Conservation (phyloP, 2,888 invertebrate genomes). For the Polydrusus tereticollis region DNA sequence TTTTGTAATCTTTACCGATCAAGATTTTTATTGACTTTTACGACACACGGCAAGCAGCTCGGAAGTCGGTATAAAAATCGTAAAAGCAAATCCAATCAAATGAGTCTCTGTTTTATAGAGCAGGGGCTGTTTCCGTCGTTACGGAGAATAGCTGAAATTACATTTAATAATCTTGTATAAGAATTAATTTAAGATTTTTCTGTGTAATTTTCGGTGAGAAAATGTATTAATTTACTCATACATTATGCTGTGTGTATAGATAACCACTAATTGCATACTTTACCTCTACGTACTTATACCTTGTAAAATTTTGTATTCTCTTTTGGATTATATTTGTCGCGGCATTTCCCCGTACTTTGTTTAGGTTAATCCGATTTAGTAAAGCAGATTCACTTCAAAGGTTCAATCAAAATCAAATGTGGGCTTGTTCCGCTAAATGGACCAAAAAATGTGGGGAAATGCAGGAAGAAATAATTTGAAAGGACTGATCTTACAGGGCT, state of each 20-base stretch:
- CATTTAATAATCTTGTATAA: background rate
- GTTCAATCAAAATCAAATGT: conserved; percentile 66
- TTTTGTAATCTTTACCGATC: conserved; percentile 15
- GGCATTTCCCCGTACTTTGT: conserved; percentile 59
- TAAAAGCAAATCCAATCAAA: conserved; percentile 36
- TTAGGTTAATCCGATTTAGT: conserved; percentile 61
- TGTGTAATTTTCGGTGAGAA: too few relatives aligned
- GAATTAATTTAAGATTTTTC: background rate
- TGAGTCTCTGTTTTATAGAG: conserved; percentile 14
- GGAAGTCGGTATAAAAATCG: conserved; percentile 20
- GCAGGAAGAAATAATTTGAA: background rate
- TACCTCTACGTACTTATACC: too few relatives aligned
- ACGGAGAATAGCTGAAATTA: background rate
- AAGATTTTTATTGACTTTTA: conserved; percentile 16
- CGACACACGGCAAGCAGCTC: conserved; percentile 12
- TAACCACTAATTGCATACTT: too few relatives aligned
- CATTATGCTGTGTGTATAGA: too few relatives aligned
- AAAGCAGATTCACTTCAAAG: conserved; percentile 62
- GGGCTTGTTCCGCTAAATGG: conserved; percentile 64
- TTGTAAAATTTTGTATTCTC: background rate
- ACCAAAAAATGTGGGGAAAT: conserved; percentile 51
- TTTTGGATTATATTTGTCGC: conserved; percentile 8
- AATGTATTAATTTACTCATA: too few relatives aligned
- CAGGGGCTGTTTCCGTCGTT: background rate
- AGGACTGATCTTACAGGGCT: too few relatives aligned